Evolutionary conservation across 2,113 vertebrate species (phyloP), one percentile per base, ranked within the genome.

Genomic region (Atractosteus spatula): DNA sequence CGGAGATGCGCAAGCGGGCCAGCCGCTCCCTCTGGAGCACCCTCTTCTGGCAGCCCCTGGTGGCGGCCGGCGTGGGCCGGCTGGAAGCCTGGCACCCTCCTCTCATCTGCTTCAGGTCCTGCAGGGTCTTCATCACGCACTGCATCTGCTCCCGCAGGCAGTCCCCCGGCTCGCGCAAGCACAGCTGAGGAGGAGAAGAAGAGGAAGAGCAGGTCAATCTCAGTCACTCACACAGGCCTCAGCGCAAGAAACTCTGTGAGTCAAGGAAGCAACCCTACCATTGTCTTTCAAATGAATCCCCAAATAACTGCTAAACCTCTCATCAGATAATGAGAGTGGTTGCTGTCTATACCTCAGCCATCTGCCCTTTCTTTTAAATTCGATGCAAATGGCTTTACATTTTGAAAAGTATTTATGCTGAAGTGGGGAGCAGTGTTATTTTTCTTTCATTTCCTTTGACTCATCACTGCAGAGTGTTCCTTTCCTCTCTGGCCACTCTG

Each of bases 91-190:
- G 85, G 3, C 81, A 79, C 1, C 85, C 87, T 78, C 84, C 79
- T 79, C 76, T 77, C 29, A 81, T 80, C 76, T 90, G 88, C 75
- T 90, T 92, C 16, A 91, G 62, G 68, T 89, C 93, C 11, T 93
- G 90, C 56, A 89, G 59, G 0, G 93, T 89, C 41, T 88, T 88
- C 84, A 95, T 86, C 82, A 93, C 88, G 78, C 87, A 87, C 66
- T 86, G 90, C 94, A 96, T 91, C 51, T 95, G 94, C 13, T 81
- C 89, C 71, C 80, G 78, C 41, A 86, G 79, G 44, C 90, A 87
- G 69, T 91, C 91, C 0, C 87, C 82, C 0, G 93, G 89, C 55
- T 93, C 92, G 72, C 91, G 85, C 72, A 92, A 79, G 85, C 94
- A 94, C 87, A 94, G 78, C 96, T 96, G 68, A 70, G 79, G n/a